Conservation (phyloP, 2,797 vertebrate genomes). For the Gambusia yucatana region DNA sequence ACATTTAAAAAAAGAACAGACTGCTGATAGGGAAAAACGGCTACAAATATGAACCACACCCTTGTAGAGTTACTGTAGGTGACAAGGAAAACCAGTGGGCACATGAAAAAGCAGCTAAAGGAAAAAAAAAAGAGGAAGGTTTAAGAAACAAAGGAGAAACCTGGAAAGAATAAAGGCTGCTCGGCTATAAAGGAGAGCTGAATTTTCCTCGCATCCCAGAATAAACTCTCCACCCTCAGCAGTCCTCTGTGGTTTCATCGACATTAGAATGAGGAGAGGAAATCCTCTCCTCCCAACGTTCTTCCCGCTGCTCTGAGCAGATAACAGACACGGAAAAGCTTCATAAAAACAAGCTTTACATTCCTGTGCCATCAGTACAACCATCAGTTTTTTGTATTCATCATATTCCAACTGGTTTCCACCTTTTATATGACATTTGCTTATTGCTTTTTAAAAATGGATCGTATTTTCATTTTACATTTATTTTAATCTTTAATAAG, state of each 20-base stretch:
- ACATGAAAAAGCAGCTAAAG: neutral
- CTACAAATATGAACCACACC: conserved; percentile 37
- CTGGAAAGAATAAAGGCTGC: neutral
- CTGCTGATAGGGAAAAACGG: conserved; percentile 1
- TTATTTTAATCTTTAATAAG: neutral
- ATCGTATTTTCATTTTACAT: neutral
- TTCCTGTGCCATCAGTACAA: conserved; percentile 31
- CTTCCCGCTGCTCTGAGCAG: conserved; percentile 63
- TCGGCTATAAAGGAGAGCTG: neutral
- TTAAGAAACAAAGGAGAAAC: neutral
- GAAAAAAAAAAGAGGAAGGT: neutral
- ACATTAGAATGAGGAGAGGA: conserved; percentile 52
- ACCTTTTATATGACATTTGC: neutral
- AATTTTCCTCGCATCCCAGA: neutral
- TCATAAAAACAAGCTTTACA: conserved; percentile 46
- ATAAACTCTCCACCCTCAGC: neutral
- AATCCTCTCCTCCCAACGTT: conserved; percentile 59
- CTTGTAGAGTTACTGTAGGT: conserved; percentile 20
- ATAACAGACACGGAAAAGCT: conserved; percentile 46
- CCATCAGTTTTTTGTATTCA: neutral
- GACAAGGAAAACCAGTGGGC: conserved; percentile 1
- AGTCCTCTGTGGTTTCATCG: conserved; percentile 1
- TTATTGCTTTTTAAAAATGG: neutral
- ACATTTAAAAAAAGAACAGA: neutral
- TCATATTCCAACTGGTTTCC: neutral